Percentiles rank a stretch among this genome's conserved stretches.
phyloP scores from a whole-genome alignment of 2,888 invertebrate species.

The Nemapogon koenigi region DNA sequence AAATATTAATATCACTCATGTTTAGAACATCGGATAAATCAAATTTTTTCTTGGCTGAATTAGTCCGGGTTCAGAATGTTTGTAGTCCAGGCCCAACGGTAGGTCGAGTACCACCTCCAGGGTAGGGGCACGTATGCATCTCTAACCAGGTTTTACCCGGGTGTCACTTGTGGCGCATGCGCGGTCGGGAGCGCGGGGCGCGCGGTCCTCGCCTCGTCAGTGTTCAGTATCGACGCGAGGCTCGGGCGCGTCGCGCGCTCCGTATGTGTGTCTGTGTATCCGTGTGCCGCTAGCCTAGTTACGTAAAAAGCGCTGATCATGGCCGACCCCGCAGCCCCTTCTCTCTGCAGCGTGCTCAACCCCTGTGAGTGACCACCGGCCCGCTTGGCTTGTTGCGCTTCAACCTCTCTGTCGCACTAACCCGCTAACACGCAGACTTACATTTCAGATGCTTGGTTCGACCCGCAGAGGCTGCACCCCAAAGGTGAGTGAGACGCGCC shows the following conservation, averaged over 20 bases:
- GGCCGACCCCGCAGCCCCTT: conserved; percentile 48
- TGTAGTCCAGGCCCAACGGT: neutral
- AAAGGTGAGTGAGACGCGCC: conserved; percentile 73
- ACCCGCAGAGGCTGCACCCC: conserved; percentile 89
- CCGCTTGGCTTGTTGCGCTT: conserved; percentile 23
- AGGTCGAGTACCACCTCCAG: neutral
- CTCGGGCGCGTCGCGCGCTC: conserved; percentile 62
- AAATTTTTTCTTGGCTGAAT: neutral
- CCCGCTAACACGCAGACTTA: conserved; percentile 64
- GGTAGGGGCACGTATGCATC: conserved; percentile 1
- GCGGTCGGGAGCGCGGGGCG: conserved; percentile 31
- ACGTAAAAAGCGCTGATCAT: conserved; percentile 52
- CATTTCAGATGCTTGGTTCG: conserved; percentile 93
- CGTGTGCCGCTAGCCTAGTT: too few species aligned
- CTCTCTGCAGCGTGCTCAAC: conserved; percentile 56
- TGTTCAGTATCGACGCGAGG: conserved; percentile 65
- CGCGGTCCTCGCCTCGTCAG: conserved; percentile 31
- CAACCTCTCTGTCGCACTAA: conserved; percentile 55
- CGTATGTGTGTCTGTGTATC: conserved; percentile 31
- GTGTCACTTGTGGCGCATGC: conserved; percentile 18
- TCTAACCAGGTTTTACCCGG: too few species aligned
- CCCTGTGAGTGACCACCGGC: conserved; percentile 35
- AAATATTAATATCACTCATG: neutral
- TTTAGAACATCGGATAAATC: too few species aligned
- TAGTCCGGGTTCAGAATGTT: neutral